Evolutionary conservation across 2,797 vertebrate genomes (phyloP), one percentile per base, ranked within the genome.

Genomic region (Hyperoplus immaculatus): DNA sequence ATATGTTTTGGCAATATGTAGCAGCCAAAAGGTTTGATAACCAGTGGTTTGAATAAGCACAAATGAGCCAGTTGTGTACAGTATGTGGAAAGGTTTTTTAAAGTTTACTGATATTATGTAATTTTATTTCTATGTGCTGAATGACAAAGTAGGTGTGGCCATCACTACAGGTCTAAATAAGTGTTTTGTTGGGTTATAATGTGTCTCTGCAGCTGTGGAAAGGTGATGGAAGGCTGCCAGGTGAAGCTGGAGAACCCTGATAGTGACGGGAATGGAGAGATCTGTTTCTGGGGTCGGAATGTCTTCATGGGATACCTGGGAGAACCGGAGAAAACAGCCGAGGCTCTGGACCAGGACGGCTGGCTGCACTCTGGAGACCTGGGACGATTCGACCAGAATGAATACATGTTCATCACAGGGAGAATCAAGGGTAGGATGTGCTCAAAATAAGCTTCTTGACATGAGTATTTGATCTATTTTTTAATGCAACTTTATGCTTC

Each of bases 361-460:
- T 96, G 95, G 96, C 93, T 96, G 62, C 95, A 94, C 87, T 96
- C 96, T 9, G 96, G 96, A 78, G 96, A 96, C 69, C 85, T 96
- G 73, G 96, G 95, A 29, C 93, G 78, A 84, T 75, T 88, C 1
- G 93, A 96, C 59, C 5, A 85, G 18, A 36, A 88, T 0, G 59
- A 85, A 61, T 96, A 93, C 84, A 86, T 96, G 50, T 96, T 81
- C 92, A 95, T 96, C 81, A 96, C 96, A 14, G 96, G 96, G 54
- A 92, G 96, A 58, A 96, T 96, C 74, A 96, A 96, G 69, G 95
- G 95, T 96, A 64, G 74, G 68, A 8, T 53, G 47, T 9, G 4
- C 36, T 41, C 3, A 0, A 47, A 12, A 59, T 21, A 7, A 39
- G 4, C 9, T 21, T 56, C 6, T 67, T 5, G 9, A 2, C 4